phyloP scores from a whole-genome alignment of 2,113 vertebrate genomes.

The Xiphias gladius region DNA sequence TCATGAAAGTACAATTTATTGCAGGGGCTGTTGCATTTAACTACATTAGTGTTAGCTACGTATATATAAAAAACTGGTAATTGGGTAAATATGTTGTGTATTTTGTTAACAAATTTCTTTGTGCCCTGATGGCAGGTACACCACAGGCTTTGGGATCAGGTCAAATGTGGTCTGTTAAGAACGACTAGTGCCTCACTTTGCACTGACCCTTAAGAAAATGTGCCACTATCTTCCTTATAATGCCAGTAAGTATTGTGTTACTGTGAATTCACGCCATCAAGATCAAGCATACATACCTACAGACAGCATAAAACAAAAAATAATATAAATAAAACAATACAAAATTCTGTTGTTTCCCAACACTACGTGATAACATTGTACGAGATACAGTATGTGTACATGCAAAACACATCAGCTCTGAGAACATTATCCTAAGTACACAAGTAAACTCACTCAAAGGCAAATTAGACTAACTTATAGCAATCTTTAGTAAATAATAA shows the following conservation, averaged over 20 bases:
- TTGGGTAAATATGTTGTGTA: not conserved
- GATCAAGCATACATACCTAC: not conserved
- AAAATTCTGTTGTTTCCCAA: not conserved
- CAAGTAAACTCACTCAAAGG: not conserved
- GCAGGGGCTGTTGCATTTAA: no score
- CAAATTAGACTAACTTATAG: not conserved
- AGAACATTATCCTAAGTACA: conserved; percentile 1
- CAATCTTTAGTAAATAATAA: not conserved
- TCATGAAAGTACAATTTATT: not conserved
- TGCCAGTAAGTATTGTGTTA: not conserved
- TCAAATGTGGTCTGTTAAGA: not conserved
- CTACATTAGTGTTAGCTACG: not conserved
- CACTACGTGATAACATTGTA: not conserved
- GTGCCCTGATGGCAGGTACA: not conserved
- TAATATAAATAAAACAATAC: not conserved
- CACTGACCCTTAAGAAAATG: no score
- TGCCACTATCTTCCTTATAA: not conserved
- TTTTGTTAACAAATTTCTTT: not conserved
- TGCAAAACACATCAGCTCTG: not conserved
- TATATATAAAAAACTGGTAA: not conserved
- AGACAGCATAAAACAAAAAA: not conserved
- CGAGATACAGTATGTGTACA: not conserved
- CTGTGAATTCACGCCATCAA: not conserved
- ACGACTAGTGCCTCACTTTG: not conserved
- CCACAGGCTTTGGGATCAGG: not conserved